Percentiles rank a stretch among this genome's conserved stretches.
Evolutionary conservation across 2,113 vertebrate genomes (phyloP).

Genomic region (Formicarius rufipectus): DNA sequence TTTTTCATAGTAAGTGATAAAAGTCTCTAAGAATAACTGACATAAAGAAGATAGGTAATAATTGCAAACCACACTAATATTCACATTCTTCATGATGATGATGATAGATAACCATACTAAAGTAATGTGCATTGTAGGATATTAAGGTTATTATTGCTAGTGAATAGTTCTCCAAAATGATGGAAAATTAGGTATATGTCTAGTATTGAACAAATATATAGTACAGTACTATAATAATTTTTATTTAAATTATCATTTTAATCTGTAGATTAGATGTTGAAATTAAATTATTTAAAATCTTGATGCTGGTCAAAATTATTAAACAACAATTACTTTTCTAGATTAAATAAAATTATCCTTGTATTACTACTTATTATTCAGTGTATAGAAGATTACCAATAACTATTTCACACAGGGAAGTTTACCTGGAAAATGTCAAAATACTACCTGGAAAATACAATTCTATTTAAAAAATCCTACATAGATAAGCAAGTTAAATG

Average conservation of each 20-base stretch:
- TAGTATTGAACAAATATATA: background rate
- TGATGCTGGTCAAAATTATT: background rate
- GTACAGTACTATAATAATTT: background rate
- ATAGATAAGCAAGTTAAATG: background rate
- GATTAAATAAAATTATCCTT: background rate
- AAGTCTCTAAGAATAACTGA: background rate
- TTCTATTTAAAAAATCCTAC: background rate
- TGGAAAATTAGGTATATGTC: background rate
- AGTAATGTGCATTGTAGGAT: background rate
- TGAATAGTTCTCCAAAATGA: background rate
- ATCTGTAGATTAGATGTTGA: background rate
- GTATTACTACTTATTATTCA: background rate
- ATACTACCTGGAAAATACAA: background rate
- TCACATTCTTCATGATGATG: background rate
- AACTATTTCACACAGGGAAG: background rate
- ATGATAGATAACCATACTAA: background rate
- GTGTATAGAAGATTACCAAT: background rate
- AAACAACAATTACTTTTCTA: background rate
- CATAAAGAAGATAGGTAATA: background rate
- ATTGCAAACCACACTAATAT: background rate
- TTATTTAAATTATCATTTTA: background rate
- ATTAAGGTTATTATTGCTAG: background rate
- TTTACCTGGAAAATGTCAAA: background rate
- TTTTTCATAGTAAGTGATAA: background rate
- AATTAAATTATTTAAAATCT: background rate